These are phyloP conservation scores for Halichoerus grypus DNA, from an alignment of 2,113 vertebrate genomes.

Conservation along the genomic window DNA sequence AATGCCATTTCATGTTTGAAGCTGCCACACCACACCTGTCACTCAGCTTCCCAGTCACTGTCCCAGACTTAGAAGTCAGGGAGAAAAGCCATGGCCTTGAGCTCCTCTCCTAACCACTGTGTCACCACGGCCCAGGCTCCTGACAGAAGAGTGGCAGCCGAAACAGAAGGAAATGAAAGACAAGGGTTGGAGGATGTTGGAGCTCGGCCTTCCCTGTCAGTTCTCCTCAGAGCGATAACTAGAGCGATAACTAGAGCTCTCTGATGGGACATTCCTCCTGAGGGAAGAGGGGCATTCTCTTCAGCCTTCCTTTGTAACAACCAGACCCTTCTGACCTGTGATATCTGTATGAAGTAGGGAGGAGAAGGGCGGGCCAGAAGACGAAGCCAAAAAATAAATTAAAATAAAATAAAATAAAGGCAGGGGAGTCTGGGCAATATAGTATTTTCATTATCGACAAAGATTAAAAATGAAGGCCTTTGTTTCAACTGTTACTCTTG, in stretches of 20 bases:
- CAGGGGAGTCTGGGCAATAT: background rate
- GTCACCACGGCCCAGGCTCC: background rate
- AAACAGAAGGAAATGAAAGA: conserved; percentile 41
- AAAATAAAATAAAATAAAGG: background rate
- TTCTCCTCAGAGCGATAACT: background rate
- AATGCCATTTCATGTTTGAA: conserved; percentile 10
- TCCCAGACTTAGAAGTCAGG: conserved; percentile 8
- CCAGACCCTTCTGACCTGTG: background rate
- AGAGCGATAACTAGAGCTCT: background rate
- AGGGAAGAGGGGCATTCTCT: background rate
- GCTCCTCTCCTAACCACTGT: background rate
- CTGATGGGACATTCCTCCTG: background rate
- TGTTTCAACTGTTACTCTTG: background rate
- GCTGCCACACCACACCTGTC: conserved; percentile 35
- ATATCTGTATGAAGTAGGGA: background rate
- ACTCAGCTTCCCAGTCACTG: conserved; percentile 49
- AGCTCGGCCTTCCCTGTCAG: background rate
- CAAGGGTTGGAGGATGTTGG: too few relatives aligned
- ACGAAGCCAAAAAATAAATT: background rate
- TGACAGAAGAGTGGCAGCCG: conserved; percentile 56
- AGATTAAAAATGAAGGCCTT: conserved; percentile 23
- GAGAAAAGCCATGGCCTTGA: conserved; percentile 2
- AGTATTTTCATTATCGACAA: background rate
- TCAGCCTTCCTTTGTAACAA: background rate
- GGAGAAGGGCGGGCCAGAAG: background rate